These are phyloP conservation scores for Corynorhinus townsendii DNA, from an alignment of 2,113 vertebrate genomes.

Conservation along the genomic window DNA sequence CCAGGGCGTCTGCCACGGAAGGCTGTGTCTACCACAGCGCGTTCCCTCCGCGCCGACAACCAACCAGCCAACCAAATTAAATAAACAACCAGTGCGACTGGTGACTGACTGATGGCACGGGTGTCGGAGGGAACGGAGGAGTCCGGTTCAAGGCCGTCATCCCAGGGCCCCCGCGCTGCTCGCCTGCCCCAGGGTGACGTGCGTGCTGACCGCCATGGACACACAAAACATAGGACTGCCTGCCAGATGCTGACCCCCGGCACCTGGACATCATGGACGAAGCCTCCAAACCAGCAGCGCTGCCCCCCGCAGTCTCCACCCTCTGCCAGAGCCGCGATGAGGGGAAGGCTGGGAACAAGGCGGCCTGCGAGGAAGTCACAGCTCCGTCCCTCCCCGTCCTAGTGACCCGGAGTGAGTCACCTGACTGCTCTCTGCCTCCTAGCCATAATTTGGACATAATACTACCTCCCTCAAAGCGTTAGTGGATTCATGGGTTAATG, in stretches of 20 bases:
- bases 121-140: background rate
- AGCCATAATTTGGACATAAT: background rate
- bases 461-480: background rate
- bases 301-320: too few species aligned
- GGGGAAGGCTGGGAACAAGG: background rate
- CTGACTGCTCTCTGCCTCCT: background rate
- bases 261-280: background rate
- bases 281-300: background rate
- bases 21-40: background rate
- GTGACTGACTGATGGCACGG: background rate
- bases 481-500: background rate
- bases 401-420: background rate
- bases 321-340: background rate
- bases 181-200: background rate
- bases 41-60: background rate
- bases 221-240: background rate
- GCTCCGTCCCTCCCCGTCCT: background rate
- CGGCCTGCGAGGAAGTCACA: background rate
- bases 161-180: background rate
- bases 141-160: background rate
- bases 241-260: background rate
- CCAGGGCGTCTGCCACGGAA: accelerated
- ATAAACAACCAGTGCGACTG: background rate
- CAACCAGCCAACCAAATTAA: background rate
- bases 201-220: accelerated